These are phyloP conservation scores for Halcyon leucocephala DNA, from an alignment of 2,797 vertebrate species.

Conservation along the genomic window DNA sequence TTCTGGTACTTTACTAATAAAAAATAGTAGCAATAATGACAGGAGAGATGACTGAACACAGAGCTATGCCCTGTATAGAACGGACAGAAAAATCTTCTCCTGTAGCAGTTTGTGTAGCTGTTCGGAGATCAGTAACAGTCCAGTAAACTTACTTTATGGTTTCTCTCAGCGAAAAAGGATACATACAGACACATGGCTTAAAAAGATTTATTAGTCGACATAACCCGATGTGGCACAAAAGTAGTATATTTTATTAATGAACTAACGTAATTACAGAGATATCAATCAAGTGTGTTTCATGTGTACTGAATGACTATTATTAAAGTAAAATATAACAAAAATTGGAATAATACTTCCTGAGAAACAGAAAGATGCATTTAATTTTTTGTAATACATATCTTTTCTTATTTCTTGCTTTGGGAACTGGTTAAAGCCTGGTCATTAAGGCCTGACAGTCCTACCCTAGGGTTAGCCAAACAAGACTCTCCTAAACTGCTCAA, in stretches of 20 bases:
- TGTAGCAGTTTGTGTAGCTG: background rate
- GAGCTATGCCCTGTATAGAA: background rate
- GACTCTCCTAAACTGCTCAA: background rate
- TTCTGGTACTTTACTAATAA: background rate
- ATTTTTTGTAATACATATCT: background rate
- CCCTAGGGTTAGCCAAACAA: background rate
- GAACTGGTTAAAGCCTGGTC: background rate
- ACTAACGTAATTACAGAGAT: background rate
- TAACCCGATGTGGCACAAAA: background rate
- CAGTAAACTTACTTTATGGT: background rate
- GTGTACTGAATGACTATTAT: background rate
- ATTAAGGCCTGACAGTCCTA: background rate
- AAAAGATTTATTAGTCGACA: background rate
- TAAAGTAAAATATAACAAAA: background rate
- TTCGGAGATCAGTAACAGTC: background rate
- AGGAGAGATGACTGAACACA: background rate
- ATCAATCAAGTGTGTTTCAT: background rate
- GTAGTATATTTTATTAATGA: background rate
- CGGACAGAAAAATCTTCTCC: background rate
- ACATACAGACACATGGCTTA: background rate
- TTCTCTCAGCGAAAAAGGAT: background rate
- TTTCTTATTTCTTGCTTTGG: background rate
- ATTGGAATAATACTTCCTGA: background rate
- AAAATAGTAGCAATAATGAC: background rate
- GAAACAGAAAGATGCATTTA: background rate